These are phyloP conservation scores for Seladonia tumulorum DNA, from an alignment of 2,888 invertebrate species.

Conservation along the genomic window DNA sequence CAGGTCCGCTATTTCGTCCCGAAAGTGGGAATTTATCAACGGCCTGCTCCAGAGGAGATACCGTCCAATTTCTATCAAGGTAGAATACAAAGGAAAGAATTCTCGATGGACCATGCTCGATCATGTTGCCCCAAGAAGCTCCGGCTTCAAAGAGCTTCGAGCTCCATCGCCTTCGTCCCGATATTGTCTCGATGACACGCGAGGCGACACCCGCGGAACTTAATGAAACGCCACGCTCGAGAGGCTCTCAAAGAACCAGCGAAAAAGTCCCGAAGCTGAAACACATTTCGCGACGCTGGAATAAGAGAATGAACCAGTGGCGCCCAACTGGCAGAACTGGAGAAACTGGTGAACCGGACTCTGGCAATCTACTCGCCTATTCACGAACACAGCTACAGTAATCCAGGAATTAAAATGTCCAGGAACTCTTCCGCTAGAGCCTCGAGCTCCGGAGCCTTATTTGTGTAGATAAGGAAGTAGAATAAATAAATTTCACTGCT, in stretches of 20 bases:
- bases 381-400: neutral
- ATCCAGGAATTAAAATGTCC: too few species aligned
- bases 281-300: conserved; percentile 37
- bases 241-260: conserved; percentile 27
- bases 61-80: neutral
- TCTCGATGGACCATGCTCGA: neutral
- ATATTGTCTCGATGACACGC: conserved; percentile 25
- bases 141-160: neutral
- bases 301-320: conserved; percentile 34
- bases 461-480: too few species aligned
- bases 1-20: neutral
- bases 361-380: neutral
- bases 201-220: conserved; percentile 20
- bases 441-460: too few species aligned
- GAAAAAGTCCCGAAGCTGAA: conserved; percentile 44
- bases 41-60: neutral
- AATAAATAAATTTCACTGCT: too few species aligned
- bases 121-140: conserved; percentile 4
- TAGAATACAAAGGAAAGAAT: conserved; percentile 8
- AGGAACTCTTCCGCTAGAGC: too few species aligned
- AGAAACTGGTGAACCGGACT: neutral
- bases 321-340: neutral
- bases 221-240: conserved; percentile 47
- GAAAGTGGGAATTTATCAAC: neutral
- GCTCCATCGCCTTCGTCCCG: conserved; percentile 11